Evolutionary conservation across 2,797 vertebrate species (phyloP).

Genomic region (Geotrypetes seraphini): DNA sequence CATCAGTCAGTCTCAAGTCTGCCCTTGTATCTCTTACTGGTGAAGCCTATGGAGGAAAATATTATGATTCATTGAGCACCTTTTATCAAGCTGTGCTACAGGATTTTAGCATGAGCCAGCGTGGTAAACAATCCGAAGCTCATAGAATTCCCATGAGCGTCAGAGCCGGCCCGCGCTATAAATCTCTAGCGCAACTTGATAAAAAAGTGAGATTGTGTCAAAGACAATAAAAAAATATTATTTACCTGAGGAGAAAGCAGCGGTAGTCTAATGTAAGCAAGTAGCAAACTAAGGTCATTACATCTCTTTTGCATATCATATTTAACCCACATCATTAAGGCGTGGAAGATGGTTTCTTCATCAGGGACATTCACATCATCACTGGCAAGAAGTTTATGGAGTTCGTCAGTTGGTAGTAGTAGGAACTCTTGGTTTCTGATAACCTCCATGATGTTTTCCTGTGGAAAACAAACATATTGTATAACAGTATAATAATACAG

Average conservation of each 20-base stretch:
- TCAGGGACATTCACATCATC: conserved; percentile 66
- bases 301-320: conserved; percentile 54
- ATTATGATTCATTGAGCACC: too few relatives aligned
- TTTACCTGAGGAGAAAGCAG: conserved; percentile 63
- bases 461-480: conserved; percentile 23
- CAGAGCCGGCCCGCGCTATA: too few relatives aligned
- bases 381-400: conserved; percentile 60
- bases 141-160: too few relatives aligned
- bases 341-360: conserved; percentile 65
- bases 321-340: conserved; percentile 68
- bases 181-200: too few relatives aligned
- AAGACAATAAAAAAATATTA: too few relatives aligned
- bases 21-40: too few relatives aligned
- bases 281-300: conserved; percentile 54
- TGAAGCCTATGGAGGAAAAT: too few relatives aligned
- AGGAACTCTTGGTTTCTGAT: conserved; percentile 68
- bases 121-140: too few relatives aligned
- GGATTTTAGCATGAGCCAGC: too few relatives aligned
- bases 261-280: conserved; percentile 58
- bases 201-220: too few relatives aligned
- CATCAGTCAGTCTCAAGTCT: too few relatives aligned
- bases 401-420: conserved; percentile 57
- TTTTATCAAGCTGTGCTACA: too few relatives aligned
- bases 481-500: conserved; percentile 17
- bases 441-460: conserved; percentile 70